Evolutionary conservation across 2,113 vertebrate species (phyloP).

Genomic region (Thymallus thymallus): DNA sequence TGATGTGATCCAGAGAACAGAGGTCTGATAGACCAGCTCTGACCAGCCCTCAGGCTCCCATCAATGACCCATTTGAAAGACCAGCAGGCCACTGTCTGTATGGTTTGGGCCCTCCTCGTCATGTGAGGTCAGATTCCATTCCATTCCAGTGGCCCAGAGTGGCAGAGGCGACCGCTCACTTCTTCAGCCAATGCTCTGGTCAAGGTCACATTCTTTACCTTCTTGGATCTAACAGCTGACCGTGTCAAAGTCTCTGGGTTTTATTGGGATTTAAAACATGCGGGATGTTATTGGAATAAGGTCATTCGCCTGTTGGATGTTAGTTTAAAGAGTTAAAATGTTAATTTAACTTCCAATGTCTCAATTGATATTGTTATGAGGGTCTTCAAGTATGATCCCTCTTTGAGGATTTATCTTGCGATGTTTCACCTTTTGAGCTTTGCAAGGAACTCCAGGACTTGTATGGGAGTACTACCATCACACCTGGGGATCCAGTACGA

Average conservation of each 20-base stretch:
- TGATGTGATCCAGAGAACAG: conserved; percentile 40
- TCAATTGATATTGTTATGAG: too few species aligned
- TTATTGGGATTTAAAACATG: neutral
- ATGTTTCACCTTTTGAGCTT: too few species aligned
- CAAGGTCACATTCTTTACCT: too few species aligned
- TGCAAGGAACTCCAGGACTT: too few species aligned
- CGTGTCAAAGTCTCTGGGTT: neutral
- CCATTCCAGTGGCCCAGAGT: conserved; percentile 8
- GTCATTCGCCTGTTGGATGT: neutral
- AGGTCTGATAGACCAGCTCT: conserved; percentile 40
- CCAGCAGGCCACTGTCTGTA: neutral
- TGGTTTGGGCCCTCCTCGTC: neutral
- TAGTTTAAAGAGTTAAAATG: too few species aligned
- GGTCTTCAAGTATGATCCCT: too few species aligned
- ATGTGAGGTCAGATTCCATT: conserved; percentile 10
- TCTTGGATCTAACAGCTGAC: neutral
- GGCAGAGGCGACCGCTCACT: too few species aligned
- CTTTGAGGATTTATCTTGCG: too few species aligned
- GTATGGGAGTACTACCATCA: neutral
- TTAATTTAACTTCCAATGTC: too few species aligned
- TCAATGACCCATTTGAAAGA: conserved; percentile 56
- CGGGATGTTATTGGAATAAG: neutral
- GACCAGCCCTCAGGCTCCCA: neutral
- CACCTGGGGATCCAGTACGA: neutral
- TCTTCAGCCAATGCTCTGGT: conserved; percentile 7